Base-by-base conservation (phyloP, 92 coral and sea anemone species). In the Galaxea fascicularis region DNA sequence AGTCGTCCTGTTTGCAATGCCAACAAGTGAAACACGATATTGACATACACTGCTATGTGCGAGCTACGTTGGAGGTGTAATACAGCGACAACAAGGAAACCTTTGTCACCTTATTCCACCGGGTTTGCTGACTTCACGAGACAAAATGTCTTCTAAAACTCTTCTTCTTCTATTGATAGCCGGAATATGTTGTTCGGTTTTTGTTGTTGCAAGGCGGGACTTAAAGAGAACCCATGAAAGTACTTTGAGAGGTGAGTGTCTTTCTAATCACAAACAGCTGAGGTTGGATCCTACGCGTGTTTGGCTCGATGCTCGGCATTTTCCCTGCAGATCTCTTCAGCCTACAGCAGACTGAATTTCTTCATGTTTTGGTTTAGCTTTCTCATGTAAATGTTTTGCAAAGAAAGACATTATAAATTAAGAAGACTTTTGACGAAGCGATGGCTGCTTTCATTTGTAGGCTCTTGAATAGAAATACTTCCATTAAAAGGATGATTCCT, bases 1-100 rank as follows among this genome's bases (percentile, higher is more conserved):
- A 45, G 27, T 21, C 20, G 20, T 28, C 25, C 45, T 45, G 13
- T 31, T 13, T 41, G 21, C 10, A 16, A 8, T 6, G 52, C 18
- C 27, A 20, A 39, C 21, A 63, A 62, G 4, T 45, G 82, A 60
- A 68, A 77, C 20, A 39, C 17, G 82, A 77, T 77, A 77, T 77
- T 6, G 4, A 4, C 26, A 20, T 74, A 18, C 20, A 24, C 8
- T 16, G n/a, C 41, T 6, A 35, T 2, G 41, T 6, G 41, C 41
- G 41, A 2, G 41, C 41, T 35, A 35, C n/a, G n/a, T n/a, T n/a
- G n/a, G 26, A 29, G n/a, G 45, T 28, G 59, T 60, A 16, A 60
- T 41, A 16, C 56, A 1, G 69, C 24, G 54, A 35, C 18, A 59
- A 35, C 71, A 59, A 59, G 22, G 53, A 3, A 24, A 16, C 60